These are phyloP conservation scores for Sisyra nigra DNA, from an alignment of 2,888 invertebrate genomes.

Conservation along the genomic window DNA sequence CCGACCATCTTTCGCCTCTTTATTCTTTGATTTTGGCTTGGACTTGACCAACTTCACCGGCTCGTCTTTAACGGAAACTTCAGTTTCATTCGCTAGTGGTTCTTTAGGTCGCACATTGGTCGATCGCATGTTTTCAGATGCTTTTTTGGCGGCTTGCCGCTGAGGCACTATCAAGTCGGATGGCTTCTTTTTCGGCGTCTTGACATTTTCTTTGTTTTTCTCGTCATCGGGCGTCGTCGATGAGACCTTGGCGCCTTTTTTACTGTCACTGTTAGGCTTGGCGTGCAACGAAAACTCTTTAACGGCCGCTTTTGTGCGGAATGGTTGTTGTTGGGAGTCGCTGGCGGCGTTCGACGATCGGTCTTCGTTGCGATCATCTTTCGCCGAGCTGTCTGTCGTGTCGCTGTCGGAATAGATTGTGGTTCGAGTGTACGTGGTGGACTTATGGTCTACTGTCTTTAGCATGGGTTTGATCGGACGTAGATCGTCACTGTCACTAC, in stretches of 20 bases:
- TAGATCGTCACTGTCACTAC: slow-evolving; percentile 66
- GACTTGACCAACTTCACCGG: slow-evolving; percentile 12
- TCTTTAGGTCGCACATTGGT: slow-evolving; percentile 30
- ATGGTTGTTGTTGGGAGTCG: slow-evolving; percentile 48
- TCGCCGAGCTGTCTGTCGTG: slow-evolving; percentile 30
- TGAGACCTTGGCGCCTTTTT: neutral
- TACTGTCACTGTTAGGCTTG: slow-evolving; percentile 21
- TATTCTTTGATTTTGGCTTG: slow-evolving; percentile 16
- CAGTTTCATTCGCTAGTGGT: slow-evolving; percentile 14
- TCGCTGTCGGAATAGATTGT: slow-evolving; percentile 78
- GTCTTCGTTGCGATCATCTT: slow-evolving; percentile 41
- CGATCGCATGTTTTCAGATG: slow-evolving; percentile 70
- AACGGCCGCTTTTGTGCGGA: slow-evolving; percentile 70
- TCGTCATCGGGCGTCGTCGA: slow-evolving; percentile 14
- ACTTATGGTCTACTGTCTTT: slow-evolving; percentile 23
- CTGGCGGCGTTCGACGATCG: slow-evolving; percentile 44
- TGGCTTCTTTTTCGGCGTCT: slow-evolving; percentile 33
- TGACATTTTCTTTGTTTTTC: slow-evolving; percentile 31
- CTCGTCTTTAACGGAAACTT: slow-evolving; percentile 13
- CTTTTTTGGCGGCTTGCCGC: slow-evolving; percentile 80
- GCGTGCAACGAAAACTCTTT: slow-evolving; percentile 55
- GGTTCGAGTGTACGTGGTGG: slow-evolving; percentile 37
- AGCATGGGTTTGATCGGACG: slow-evolving; percentile 42
- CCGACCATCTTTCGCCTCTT: slow-evolving; percentile 12
- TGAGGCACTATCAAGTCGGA: slow-evolving; percentile 79